Evolutionary conservation across 2,113 vertebrate genomes (phyloP), one percentile per base, ranked within the genome.

Genomic region (Burhinus oedicnemus): DNA sequence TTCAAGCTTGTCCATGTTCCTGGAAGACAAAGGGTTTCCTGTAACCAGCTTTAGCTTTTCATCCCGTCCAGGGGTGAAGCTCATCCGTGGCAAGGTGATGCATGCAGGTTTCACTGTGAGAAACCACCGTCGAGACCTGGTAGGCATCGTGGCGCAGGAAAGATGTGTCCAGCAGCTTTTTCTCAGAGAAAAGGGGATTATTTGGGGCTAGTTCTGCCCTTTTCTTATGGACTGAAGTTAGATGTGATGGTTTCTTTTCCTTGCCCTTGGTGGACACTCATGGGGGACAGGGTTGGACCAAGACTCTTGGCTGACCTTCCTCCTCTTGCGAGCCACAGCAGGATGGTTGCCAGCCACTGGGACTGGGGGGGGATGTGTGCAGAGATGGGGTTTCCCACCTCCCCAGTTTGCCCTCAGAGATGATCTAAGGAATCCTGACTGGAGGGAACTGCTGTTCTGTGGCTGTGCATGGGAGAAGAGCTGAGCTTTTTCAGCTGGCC

Each of bases 111-210:
- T 83, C 0, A 0, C 18, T 38, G 34, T 34, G 14, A 23, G 44
- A 65, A 88, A 42, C 23, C 61, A n/a, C 55, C 3, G 0, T 29
- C 45, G 44, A 49, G 40, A 54, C 30, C 14, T 51, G 15, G 23
- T 21, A 71, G 61, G 47, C 30, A 29, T 9, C 6, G 0, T 8
- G 47, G 20, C 0, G 2, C 30, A 29, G 58, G 71, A 14, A 57
- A 77, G 65, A 13, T 45, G 17, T 12, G 18, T 70, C 15, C 40
- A n/a, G 27, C 0, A 0, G 32, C n/a, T 76, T 60, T 8, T n/a
- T 47, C 25, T 71, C 15, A 5, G n/a, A 70, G 61, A 34, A 64
- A 83, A 75, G 15, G 45, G 49, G 49, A 25, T 51, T 23, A 51
- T 51, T 23, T 51, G 22, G 49, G 42, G 17, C 32, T 82, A 11